These are phyloP conservation scores for Aeoliscus strigatus DNA, from an alignment of 2,797 vertebrate genomes.

Conservation along the genomic window DNA sequence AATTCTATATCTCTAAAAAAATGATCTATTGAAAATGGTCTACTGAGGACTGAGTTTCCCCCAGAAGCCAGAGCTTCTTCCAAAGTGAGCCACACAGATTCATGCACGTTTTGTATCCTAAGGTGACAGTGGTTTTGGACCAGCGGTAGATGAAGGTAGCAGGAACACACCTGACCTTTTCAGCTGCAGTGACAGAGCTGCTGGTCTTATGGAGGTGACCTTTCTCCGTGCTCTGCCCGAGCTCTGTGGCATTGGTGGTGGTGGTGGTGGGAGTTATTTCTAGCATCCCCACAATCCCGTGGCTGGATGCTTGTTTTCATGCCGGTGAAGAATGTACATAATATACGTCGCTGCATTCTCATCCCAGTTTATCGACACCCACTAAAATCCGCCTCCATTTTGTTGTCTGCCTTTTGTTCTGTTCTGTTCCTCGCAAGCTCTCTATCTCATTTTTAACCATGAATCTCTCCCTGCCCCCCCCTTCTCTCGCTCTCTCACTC, in stretches of 20 bases:
- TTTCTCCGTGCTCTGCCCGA: slow-evolving; percentile 59
- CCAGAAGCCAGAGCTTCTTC: slow-evolving; percentile 2
- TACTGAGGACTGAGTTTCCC: not conserved
- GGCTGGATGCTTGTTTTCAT: slow-evolving; percentile 20
- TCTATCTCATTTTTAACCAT: slow-evolving; percentile 64
- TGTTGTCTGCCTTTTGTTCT: slow-evolving; percentile 60
- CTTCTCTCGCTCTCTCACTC: slow-evolving; percentile 26
- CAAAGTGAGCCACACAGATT: slow-evolving; percentile 7
- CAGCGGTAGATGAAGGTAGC: slow-evolving; percentile 37
- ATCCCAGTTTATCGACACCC: slow-evolving; percentile 39
- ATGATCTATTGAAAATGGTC: too few relatives aligned
- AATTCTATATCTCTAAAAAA: too few relatives aligned
- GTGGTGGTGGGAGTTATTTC: slow-evolving; percentile 35
- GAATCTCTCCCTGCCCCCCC: slow-evolving; percentile 48
- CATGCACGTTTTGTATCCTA: slow-evolving; percentile 18
- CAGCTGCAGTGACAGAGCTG: slow-evolving; percentile 64
- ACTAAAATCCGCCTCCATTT: slow-evolving; percentile 50
- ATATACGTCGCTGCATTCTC: slow-evolving; percentile 34
- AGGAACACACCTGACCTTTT: slow-evolving; percentile 73
- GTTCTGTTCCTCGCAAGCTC: slow-evolving; percentile 43
- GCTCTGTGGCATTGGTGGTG: slow-evolving; percentile 34
- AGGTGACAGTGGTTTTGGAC: slow-evolving; percentile 36
- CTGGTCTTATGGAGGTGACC: slow-evolving; percentile 68
- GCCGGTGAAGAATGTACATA: too few relatives aligned
- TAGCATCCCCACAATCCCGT: slow-evolving; percentile 42